Evolutionary conservation across 2,888 invertebrate species (phyloP).

Genomic region (Morpho deidamia): DNA sequence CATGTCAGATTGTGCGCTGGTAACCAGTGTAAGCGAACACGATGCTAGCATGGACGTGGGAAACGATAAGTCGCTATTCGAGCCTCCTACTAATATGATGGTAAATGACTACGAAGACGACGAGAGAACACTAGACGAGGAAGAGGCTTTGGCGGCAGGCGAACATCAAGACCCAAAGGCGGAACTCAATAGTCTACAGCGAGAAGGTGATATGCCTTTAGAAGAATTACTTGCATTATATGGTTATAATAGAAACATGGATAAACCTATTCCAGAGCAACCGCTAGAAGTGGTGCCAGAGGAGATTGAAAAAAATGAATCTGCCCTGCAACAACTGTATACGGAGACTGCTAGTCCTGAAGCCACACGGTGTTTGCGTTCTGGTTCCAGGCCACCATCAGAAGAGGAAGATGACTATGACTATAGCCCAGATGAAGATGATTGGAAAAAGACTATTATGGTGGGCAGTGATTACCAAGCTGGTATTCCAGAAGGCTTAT

Average conservation of each 20-base stretch:
- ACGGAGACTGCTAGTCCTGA: slow-evolving; percentile 60
- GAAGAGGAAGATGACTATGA: slow-evolving; percentile 91
- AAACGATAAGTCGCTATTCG: slow-evolving; percentile 84
- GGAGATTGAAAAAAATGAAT: slow-evolving; percentile 64
- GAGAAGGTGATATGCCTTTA: slow-evolving; percentile 97
- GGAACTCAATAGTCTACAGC: slow-evolving; percentile 92
- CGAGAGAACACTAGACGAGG: slow-evolving; percentile 97
- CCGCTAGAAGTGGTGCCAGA: slow-evolving; percentile 54
- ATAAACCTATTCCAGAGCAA: slow-evolving; percentile 52
- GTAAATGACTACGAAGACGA: slow-evolving; percentile 99
- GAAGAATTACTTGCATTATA: slow-evolving; percentile 95
- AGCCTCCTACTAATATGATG: slow-evolving; percentile 97
- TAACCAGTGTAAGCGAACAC: slow-evolving; percentile 73
- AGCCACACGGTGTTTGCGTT: slow-evolving; percentile 65
- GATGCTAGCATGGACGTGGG: slow-evolving; percentile 77
- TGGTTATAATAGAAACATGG: slow-evolving; percentile 81
- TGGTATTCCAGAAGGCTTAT: slow-evolving; percentile 93
- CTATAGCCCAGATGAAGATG: slow-evolving; percentile 91
- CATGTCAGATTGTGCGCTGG: slow-evolving; percentile 78
- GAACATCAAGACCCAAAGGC: slow-evolving; percentile 91
- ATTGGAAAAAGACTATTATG: slow-evolving; percentile 96
- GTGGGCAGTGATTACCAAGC: slow-evolving; percentile 97
- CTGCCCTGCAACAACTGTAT: slow-evolving; percentile 68
- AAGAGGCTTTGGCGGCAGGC: slow-evolving; percentile 94
- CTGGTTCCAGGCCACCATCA: slow-evolving; percentile 86